Base-by-base conservation (phyloP, 2,113 vertebrate genomes). In the Cygnus atratus region DNA sequence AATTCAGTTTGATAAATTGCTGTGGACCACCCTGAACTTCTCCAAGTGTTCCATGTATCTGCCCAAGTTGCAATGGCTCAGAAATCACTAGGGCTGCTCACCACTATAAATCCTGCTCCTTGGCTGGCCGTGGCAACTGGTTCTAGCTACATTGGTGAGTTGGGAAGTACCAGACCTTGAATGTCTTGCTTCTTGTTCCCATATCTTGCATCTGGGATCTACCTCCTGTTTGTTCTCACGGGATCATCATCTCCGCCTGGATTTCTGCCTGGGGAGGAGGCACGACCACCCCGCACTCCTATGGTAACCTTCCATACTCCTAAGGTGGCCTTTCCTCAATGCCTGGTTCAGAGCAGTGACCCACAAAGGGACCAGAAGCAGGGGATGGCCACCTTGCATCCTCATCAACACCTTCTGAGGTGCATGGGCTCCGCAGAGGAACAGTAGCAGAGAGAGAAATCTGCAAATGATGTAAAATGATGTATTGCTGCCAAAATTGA, bases 361-460 rank as follows among this genome's bases (percentile, higher is more conserved):
- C 33, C 63, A 28, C 20, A 8, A 0, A 44, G 11, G 26, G 5
- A 73, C 10, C 0, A 0, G 26, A 1, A 4, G 18, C 44, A 68
- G 79, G 11, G 28, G 75, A 19, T 5, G 0, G 15, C 57, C 26
- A 43, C n/a, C 73, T 57, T 8, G 6, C 8, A 5, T 6, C 13
- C 43, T 35, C 11, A 26, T 39, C 41, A 14, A 4, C 1, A 9
- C 24, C 24, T 77, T 58, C 84, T 39, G 50, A 62, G 37, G 11
- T 13, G 11, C 12, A 15, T 16, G 46, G 33, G 22, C 31, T 13
- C 63, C 63, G 19, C 17, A 28, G 50, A 84, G 50, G 50, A 80
- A 26, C 15, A 44, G 33, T 31, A 77, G 31, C 43, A 79, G 15
- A 68, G 21, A 24, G 28, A 67, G 61, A 8, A 26, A 41, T 41